These are phyloP conservation scores for Cettia cetti DNA, from an alignment of 2,113 vertebrate species.

Conservation along the genomic window DNA sequence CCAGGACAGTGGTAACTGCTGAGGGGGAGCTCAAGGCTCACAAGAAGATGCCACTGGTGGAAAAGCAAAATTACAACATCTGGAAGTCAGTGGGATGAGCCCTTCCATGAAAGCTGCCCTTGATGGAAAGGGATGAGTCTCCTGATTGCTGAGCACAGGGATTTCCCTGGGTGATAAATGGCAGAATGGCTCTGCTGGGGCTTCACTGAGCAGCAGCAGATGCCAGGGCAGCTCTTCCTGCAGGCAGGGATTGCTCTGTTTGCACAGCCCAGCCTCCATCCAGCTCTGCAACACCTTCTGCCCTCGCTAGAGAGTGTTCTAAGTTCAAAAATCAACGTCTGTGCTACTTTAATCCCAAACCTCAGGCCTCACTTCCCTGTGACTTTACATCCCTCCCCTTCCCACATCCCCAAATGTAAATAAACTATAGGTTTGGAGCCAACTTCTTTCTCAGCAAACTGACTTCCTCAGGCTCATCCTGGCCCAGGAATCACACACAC, in stretches of 20 bases:
- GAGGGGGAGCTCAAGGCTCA: not conserved
- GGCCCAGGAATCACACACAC: not conserved
- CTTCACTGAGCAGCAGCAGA: not conserved
- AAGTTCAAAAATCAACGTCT: not conserved
- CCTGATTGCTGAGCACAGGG: not conserved
- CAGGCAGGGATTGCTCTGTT: not conserved
- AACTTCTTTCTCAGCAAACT: not conserved
- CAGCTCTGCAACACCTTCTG: not conserved
- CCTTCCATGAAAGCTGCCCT: not conserved
- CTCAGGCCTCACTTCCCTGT: not conserved
- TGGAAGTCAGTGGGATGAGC: not conserved
- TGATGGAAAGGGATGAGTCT: not conserved
- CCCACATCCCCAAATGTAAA: conserved; percentile 16
- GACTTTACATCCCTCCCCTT: not conserved
- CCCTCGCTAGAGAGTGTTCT: not conserved
- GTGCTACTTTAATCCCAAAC: not conserved
- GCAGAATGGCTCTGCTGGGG: not conserved
- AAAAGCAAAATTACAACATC: not conserved
- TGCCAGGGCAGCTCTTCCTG: not conserved
- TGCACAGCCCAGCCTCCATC: not conserved
- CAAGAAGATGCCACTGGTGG: not conserved
- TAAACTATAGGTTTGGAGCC: not conserved
- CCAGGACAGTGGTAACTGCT: not conserved
- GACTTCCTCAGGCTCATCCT: not conserved
- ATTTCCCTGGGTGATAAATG: not conserved